These are phyloP conservation scores for Gobio occitaniae DNA, from an alignment of 2,797 vertebrate genomes.

Conservation along the genomic window DNA sequence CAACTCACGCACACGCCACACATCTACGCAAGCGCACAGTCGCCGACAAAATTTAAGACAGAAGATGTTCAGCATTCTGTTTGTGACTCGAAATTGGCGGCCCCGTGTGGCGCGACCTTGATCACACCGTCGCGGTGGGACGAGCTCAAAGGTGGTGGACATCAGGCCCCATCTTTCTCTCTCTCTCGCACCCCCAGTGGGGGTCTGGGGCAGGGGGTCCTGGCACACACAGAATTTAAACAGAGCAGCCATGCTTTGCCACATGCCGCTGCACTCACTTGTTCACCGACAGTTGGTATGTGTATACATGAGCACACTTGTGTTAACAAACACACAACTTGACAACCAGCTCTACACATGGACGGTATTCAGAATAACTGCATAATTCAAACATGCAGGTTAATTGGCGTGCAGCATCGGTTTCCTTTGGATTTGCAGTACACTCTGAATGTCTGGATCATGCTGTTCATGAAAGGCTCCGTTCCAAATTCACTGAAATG, in stretches of 20 bases:
- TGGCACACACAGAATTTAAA: constrained; percentile 28
- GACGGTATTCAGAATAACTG: constrained; percentile 26
- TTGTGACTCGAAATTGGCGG: constrained; percentile 70
- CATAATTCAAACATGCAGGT: constrained; percentile 22
- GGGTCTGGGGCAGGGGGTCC: constrained; percentile 15
- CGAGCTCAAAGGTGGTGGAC: constrained; percentile 38
- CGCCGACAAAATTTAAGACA: constrained; percentile 48
- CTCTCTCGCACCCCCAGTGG: constrained; percentile 16
- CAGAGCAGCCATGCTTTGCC: constrained; percentile 26
- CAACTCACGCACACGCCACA: constrained; percentile 28
- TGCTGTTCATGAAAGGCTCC: constrained; percentile 1
- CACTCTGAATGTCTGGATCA: constrained; percentile 6
- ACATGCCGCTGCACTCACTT: constrained; percentile 16
- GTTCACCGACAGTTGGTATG: background rate
- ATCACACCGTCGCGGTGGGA: constrained; percentile 71
- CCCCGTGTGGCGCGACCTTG: constrained; percentile 72
- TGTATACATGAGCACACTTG: constrained; percentile 29
- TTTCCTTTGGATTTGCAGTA: constrained; percentile 1
- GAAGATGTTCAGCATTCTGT: constrained; percentile 61
- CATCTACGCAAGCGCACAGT: constrained; percentile 54
- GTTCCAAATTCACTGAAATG: constrained; percentile 27
- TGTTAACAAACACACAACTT: constrained; percentile 40
- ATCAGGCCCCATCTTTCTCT: constrained; percentile 16
- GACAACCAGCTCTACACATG: constrained; percentile 13
- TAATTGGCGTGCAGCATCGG: constrained; percentile 30